These are phyloP conservation scores for Neotragus pygmaeus DNA, from an alignment of 2,113 vertebrate genomes.

Conservation along the genomic window DNA sequence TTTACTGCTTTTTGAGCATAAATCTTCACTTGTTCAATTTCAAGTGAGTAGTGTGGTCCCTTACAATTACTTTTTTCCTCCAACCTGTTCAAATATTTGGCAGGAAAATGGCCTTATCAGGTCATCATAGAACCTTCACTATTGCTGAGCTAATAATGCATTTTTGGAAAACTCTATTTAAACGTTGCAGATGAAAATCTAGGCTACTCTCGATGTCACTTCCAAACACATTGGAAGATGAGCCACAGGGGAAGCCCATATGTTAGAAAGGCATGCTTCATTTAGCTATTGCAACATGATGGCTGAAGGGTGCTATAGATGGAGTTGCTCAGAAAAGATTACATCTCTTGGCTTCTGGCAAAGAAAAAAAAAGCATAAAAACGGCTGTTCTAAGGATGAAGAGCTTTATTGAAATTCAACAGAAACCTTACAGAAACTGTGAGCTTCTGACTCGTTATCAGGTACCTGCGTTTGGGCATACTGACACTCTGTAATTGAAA, in stretches of 20 bases:
- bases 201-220: slow-evolving; percentile 32
- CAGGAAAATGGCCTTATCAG: slow-evolving; percentile 47
- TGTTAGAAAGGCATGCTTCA: slow-evolving; percentile 66
- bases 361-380: slow-evolving; percentile 27
- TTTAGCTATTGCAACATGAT: slow-evolving; percentile 67
- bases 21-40: slow-evolving; percentile 45
- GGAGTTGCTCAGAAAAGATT: slow-evolving; percentile 73
- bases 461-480: slow-evolving; percentile 76
- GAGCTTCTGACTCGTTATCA: slow-evolving; percentile 78
- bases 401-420: slow-evolving; percentile 81
- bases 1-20: slow-evolving; percentile 48
- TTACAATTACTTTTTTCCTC: slow-evolving; percentile 23
- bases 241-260: slow-evolving; percentile 61
- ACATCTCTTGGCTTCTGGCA: slow-evolving; percentile 68
- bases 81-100: slow-evolving; percentile 56
- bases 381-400: slow-evolving; percentile 67
- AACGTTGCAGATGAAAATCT: slow-evolving; percentile 51
- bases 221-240: slow-evolving; percentile 38
- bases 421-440: slow-evolving; percentile 70
- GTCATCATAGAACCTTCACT: slow-evolving; percentile 24
- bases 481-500: slow-evolving; percentile 82
- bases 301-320: slow-evolving; percentile 69
- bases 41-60: neutral
- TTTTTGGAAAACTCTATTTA: slow-evolving; percentile 55
- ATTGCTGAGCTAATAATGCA: slow-evolving; percentile 30